Evolutionary conservation across 2,113 vertebrate species (phyloP).

Genomic region (Engystomops pustulosus): DNA sequence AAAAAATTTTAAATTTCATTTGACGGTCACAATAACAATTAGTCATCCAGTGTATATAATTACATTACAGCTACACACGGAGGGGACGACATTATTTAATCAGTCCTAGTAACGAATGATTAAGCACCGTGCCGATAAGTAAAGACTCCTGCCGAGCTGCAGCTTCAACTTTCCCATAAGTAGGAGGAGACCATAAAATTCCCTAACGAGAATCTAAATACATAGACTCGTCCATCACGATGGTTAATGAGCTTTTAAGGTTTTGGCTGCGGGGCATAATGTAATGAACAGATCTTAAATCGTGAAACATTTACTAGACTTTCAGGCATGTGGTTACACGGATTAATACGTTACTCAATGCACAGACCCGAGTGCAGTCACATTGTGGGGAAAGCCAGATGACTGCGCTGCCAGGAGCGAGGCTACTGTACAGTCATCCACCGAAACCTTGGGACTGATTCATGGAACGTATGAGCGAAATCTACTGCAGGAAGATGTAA

Average conservation of each 20-base stretch:
- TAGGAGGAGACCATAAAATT: conserved; percentile 27
- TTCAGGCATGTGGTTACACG: conserved; percentile 28
- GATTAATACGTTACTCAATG: conserved; percentile 24
- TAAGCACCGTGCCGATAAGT: background rate
- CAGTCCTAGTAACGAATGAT: background rate
- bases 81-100: background rate
- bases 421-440: background rate
- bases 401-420: background rate
- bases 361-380: background rate
- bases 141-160: background rate
- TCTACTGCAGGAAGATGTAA: too few relatives aligned
- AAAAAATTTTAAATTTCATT: too few relatives aligned
- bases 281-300: conserved; percentile 32
- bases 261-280: background rate
- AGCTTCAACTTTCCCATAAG: conserved; percentile 10
- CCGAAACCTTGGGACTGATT: background rate
- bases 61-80: too few relatives aligned
- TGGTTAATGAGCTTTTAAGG: conserved; percentile 38
- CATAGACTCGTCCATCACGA: conserved; percentile 8
- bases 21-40: too few relatives aligned
- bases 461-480: too few relatives aligned
- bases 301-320: conserved; percentile 27
- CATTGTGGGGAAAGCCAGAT: conserved; percentile 4
- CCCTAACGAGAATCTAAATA: conserved; percentile 13
- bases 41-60: too few relatives aligned